Evolutionary conservation across 2,888 invertebrate species (phyloP).

Genomic region (Arge pagana): DNA sequence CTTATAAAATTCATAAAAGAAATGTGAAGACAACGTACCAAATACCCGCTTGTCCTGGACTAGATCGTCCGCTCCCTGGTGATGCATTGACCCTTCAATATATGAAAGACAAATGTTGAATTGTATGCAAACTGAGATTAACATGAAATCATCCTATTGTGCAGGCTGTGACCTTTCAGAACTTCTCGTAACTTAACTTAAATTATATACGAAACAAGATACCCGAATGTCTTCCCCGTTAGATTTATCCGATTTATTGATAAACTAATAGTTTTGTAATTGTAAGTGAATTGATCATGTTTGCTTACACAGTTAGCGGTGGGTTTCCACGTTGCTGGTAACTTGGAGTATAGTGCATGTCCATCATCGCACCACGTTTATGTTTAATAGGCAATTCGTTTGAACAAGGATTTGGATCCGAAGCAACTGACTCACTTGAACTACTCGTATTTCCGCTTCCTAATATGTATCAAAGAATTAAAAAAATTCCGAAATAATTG

Average conservation of each 20-base stretch:
- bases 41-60: slow-evolving; percentile 54
- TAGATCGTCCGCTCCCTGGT: slow-evolving; percentile 55
- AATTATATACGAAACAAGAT: too few species aligned
- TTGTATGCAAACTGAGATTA: too few species aligned
- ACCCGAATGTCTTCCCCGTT: neutral
- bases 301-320: slow-evolving; percentile 58
- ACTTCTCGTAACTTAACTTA: too few species aligned
- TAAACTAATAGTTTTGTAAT: slow-evolving; percentile 48
- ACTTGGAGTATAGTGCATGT: slow-evolving; percentile 59
- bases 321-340: slow-evolving; percentile 57
- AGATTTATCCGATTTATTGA: slow-evolving; percentile 4
- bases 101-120: slow-evolving; percentile 5
- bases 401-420: slow-evolving; percentile 54
- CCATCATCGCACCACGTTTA: slow-evolving; percentile 62
- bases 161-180: too few species aligned
- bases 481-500: neutral
- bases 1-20: neutral
- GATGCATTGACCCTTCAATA: slow-evolving; percentile 46
- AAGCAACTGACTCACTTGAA: slow-evolving; percentile 84
- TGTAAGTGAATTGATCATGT: slow-evolving; percentile 32
- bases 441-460: slow-evolving; percentile 68
- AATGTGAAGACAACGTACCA: slow-evolving; percentile 43
- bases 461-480: slow-evolving; percentile 12
- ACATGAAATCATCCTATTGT: neutral
- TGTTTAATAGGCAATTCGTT: slow-evolving; percentile 58